Percentiles rank a stretch among this genome's conserved stretches.
Evolutionary conservation across 2,113 vertebrate species (phyloP).

Genomic region (Aptenodytes forsteri): DNA sequence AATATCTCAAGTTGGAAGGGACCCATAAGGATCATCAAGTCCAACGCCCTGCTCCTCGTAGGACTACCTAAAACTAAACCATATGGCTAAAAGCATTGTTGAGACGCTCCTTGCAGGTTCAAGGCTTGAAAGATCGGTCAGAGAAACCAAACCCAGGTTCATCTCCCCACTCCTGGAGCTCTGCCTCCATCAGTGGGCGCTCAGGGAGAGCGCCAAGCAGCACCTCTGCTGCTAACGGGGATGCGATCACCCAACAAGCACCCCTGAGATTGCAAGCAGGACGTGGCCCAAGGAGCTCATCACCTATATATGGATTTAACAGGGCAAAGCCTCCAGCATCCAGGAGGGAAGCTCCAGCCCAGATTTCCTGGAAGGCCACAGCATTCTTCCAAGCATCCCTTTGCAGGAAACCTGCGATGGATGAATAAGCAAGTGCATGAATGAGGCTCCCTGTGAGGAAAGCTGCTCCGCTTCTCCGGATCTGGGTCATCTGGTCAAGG

Average conservation of each 20-base stretch:
- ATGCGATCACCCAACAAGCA: neutral
- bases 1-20: neutral
- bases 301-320: rapidly evolving
- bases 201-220: neutral
- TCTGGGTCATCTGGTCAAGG: neutral
- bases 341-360: neutral
- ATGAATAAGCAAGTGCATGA: neutral
- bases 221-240: neutral
- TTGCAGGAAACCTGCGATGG: rapidly evolving
- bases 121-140: neutral
- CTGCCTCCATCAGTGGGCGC: neutral
- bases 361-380: neutral
- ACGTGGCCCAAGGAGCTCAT: neutral
- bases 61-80: neutral
- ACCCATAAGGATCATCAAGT: neutral
- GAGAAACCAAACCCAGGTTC: neutral
- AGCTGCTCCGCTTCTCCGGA: neutral
- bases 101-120: rapidly evolving
- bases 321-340: neutral
- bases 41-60: neutral
- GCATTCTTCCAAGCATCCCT: neutral
- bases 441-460: neutral
- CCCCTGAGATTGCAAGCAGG: rapidly evolving
- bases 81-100: neutral
- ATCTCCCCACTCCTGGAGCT: neutral